Base-by-base conservation (phyloP, 1,140 invertebrate genomes). In the Argopecten irradians region DNA sequence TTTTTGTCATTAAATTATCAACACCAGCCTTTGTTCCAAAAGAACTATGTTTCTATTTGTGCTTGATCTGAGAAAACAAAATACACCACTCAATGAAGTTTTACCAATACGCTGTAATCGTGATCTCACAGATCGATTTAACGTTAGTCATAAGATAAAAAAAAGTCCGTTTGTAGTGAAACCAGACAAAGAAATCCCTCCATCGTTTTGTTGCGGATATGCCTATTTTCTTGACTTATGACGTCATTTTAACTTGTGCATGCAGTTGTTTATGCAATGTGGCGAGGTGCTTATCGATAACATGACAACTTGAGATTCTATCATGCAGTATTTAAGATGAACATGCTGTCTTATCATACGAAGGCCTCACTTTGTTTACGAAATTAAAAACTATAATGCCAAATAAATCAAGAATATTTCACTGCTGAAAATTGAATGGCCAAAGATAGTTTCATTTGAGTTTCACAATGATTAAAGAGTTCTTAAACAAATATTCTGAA, bases 341-440 rank as follows among this genome's bases (percentile, higher is more conserved):
- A 28, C 55, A 28, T 71, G n/a, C 55, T n/a, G 7, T 28, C 55
- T 71, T 71, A 71, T 71, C n/a, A n/a, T 28, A n/a, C 28, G 55
- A n/a, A n/a, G 55, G 55, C 55, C 1, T 28, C n/a, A 71, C 1
- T 71, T 71, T 71, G 55, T 71, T 71, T 28, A 28, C 28, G 5
- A 71, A 71, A n/a, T n/a, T n/a, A n/a, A n/a, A n/a, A n/a, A n/a
- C n/a, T n/a, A 71, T 71, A 28, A 71, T 28, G 28, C n/a, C 14
- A 71, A 71, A 71, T 71, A 71, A 71, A 71, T 71, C 55, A 71
- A 71, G 28, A 71, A 71, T 71, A n/a, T 71, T 71, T 71, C 55
- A 28, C 1, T 71, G 55, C 28, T 5, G 55, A 71, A 71, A 71
- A 71, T 71, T 71, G 55, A n/a, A 71, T 71, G 55, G 8, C n/a